Evolutionary conservation across 1,140 invertebrate genomes (phyloP).

Genomic region (Drosophila insularis): DNA sequence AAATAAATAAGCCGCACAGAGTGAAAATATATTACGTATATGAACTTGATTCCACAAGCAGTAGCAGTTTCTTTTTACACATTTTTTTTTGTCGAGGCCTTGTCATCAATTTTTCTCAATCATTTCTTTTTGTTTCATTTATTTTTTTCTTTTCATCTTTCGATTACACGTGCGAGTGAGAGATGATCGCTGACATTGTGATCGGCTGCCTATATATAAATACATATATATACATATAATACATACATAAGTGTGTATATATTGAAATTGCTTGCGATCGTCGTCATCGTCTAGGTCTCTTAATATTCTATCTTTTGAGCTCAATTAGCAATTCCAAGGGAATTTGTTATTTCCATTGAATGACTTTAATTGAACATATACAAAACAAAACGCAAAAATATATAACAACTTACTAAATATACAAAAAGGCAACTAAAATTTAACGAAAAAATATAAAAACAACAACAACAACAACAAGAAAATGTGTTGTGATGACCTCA

Average conservation of each 20-base stretch:
- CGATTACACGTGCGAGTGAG: constrained; percentile 1
- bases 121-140: background rate
- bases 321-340: constrained; percentile 9
- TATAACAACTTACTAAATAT: background rate
- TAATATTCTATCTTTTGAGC: constrained; percentile 2
- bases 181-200: constrained; percentile 7
- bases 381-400: constrained; percentile 4
- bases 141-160: background rate
- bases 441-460: background rate
- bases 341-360: background rate
- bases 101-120: background rate
- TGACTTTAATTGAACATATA: background rate
- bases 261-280: background rate
- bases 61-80: background rate
- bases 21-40: constrained; percentile 4
- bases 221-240: too few relatives aligned
- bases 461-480: background rate
- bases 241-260: too few relatives aligned
- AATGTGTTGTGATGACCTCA: constrained; percentile 5
- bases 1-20: constrained; percentile 6
- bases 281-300: constrained; percentile 1
- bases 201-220: too few relatives aligned
- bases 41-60: background rate
- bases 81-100: background rate
- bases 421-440: background rate